These are phyloP conservation scores for Aotus griseimembra DNA, from an alignment of 2,797 vertebrate genomes.

Conservation along the genomic window DNA sequence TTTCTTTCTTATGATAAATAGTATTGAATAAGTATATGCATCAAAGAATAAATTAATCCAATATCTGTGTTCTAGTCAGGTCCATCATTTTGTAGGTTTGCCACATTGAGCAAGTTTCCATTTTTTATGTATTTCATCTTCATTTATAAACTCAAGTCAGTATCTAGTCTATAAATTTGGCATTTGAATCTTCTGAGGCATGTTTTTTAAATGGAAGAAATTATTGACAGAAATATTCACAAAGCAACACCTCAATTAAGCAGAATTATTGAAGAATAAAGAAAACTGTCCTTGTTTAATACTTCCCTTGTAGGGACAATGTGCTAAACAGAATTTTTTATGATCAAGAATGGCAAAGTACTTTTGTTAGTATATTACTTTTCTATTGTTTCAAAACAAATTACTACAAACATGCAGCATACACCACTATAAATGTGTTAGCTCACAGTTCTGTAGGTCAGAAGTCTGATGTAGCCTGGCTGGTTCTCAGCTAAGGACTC, in stretches of 20 bases:
- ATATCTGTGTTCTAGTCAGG: neutral
- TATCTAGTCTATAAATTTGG: neutral
- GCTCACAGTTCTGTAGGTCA: neutral
- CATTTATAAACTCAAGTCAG: neutral
- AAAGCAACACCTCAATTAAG: neutral
- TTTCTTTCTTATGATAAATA: neutral
- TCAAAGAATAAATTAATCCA: neutral
- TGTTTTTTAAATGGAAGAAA: neutral
- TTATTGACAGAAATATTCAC: neutral
- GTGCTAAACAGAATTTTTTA: neutral
- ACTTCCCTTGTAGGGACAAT: neutral
- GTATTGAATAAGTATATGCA: neutral
- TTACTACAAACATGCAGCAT: neutral
- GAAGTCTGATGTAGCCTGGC: neutral
- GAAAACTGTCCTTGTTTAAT: neutral
- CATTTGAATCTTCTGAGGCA: neutral
- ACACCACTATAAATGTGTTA: neutral
- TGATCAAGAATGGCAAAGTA: neutral
- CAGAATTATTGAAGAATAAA: conserved; percentile 3
- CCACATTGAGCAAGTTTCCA: neutral
- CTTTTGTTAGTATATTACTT: neutral
- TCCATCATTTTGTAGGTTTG: conserved; percentile 15
- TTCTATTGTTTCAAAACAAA: neutral
- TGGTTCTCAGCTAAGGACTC: neutral
- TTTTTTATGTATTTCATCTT: neutral